A percentile compares a stretch with the other conserved stretches of the same genome.
Evolutionary conservation across 1,140 invertebrate species (phyloP).

Genomic region (Hylaeus volcanicus): DNA sequence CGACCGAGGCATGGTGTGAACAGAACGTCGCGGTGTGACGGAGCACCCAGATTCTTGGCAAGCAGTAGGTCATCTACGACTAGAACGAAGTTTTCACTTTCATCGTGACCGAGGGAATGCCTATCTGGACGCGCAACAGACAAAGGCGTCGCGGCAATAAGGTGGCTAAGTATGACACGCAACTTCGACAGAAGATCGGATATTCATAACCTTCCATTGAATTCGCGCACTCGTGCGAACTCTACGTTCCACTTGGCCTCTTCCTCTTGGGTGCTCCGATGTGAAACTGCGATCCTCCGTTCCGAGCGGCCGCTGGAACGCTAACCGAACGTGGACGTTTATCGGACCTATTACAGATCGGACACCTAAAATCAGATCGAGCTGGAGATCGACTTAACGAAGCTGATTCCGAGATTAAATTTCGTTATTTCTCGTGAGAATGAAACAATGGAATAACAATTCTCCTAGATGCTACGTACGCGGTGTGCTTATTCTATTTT

Average conservation of each 20-base stretch:
- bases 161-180: conserved; percentile 61
- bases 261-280: conserved; percentile 49
- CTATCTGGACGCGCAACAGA: conserved; percentile 56
- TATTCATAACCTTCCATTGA: conserved; percentile 74
- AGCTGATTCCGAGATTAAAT: too few species aligned
- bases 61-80: conserved; percentile 77
- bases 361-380: neutral
- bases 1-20: neutral
- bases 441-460: too few species aligned
- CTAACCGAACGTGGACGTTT: neutral
- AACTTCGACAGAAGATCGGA: conserved; percentile 66
- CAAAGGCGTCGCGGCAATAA: conserved; percentile 55
- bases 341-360: neutral
- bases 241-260: conserved; percentile 70
- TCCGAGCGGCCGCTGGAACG: neutral
- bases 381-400: neutral
- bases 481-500: too few species aligned
- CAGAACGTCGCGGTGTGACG: conserved; percentile 49
- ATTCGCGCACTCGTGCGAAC: conserved; percentile 69
- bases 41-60: conserved; percentile 78
- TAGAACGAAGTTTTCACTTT: conserved; percentile 79
- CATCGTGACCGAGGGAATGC: conserved; percentile 74
- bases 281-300: neutral
- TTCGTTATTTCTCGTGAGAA: too few species aligned
- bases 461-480: too few species aligned